Base-by-base conservation (phyloP, 2,113 vertebrate genomes). In the Cyprinodon variegatus region DNA sequence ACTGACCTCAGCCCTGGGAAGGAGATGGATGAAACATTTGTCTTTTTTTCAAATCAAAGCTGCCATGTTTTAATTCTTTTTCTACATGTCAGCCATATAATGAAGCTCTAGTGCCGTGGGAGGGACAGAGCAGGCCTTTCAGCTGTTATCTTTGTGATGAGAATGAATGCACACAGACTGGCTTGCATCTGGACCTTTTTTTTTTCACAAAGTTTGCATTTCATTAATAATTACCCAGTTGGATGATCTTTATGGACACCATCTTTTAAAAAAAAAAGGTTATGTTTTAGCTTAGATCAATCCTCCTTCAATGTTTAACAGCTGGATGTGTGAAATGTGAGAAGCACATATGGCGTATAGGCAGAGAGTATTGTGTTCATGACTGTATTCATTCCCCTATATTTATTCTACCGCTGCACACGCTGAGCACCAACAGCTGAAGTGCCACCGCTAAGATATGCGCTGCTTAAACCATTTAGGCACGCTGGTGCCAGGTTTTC, bases 381-480 rank as follows among this genome's bases (percentile, higher is more conserved):
- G 74, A 86, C 66, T 74, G 85, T 87, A 81, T 83, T 87, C 84
- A 82, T 79, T 76, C 78, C 76, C 76, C 80, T 80, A 82, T 89
- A 89, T 89, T 90, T 86, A 86, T 79, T 81, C 80, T 80, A 64
- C 71, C 46, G 67, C 77, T 78, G 60, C 75, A 67, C 83, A 83
- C 68, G 62, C 78, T 88, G 87, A 86, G 82, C 77, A 48, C 63
- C 65, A 86, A 92, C 91, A 93, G 90, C 90, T 91, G 86, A 91
- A 91, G 89, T 87, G 92, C 84, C 82, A 88, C 83, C 72, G 57
- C 72, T 83, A 59, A 87, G 90, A 93, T 88, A 88, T 68, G 82
- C 88, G 75, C 72, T 14, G 82, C 88, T 89, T 89, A 91, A 93
- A 92, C 86, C 90, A 65, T 90, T 92, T 91, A 89, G 78, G 76